Conservation (phyloP, 2,113 vertebrate species). For the Mormyrus iriodes region DNA sequence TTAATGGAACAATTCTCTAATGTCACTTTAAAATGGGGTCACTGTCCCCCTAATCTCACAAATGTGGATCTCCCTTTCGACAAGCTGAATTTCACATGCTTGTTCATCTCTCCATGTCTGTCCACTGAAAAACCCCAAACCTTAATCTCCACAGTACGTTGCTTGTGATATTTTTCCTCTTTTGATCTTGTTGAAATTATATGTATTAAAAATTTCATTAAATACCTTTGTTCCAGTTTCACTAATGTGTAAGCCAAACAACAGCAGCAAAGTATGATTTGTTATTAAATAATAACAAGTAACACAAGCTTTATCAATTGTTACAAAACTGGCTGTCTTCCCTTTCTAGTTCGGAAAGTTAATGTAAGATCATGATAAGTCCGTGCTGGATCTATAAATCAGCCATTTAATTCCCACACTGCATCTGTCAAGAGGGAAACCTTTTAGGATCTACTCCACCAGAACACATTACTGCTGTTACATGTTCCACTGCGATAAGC, state of each 20-base stretch:
- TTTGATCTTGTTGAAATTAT: neutral
- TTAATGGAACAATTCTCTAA: neutral
- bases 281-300: neutral
- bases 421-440: neutral
- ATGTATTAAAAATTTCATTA: neutral
- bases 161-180: neutral
- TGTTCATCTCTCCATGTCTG: neutral
- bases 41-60: neutral
- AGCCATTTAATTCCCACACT: neutral
- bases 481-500: neutral
- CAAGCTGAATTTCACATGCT: neutral
- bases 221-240: slow-evolving; percentile 1
- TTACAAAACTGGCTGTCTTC: neutral
- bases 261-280: neutral
- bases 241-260: neutral
- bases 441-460: neutral
- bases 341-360: neutral
- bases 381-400: neutral
- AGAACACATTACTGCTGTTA: neutral
- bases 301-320: neutral
- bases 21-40: neutral
- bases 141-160: neutral
- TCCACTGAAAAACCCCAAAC: neutral
- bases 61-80: neutral
- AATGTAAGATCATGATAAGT: slow-evolving; percentile 25